Conservation (phyloP, 2,113 vertebrate species). For the Scalopus aquaticus region DNA sequence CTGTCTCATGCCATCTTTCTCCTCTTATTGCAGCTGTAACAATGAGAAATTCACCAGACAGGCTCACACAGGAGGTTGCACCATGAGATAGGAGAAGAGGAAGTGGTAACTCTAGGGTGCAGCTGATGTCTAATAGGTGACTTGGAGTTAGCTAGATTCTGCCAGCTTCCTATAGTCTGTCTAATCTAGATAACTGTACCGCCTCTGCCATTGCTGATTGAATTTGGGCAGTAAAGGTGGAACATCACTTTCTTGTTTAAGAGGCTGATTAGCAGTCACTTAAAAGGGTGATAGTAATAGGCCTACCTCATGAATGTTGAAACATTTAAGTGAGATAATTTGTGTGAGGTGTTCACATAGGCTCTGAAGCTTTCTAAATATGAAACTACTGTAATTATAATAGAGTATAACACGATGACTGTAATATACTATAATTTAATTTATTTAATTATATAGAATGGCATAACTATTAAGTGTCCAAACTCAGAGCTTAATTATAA, state of each 20-base stretch:
- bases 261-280: background rate
- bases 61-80: too few species aligned
- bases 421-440: conserved; percentile 16
- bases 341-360: background rate
- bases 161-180: too few species aligned
- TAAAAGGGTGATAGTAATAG: background rate
- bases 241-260: background rate
- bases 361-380: background rate
- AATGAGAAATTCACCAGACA: too few species aligned
- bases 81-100: too few species aligned
- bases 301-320: background rate
- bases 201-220: background rate
- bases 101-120: too few species aligned
- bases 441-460: conserved; percentile 58
- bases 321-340: conserved; percentile 29
- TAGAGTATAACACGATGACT: conserved; percentile 5
- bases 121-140: too few species aligned
- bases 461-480: background rate
- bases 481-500: conserved; percentile 40
- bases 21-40: too few species aligned
- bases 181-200: too few species aligned
- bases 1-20: too few species aligned
- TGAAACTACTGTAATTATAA: background rate
- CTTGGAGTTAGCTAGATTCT: too few species aligned
- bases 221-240: background rate